These are phyloP conservation scores for Cryptus viduatorius DNA, from an alignment of 2,888 invertebrate genomes.

Conservation along the genomic window DNA sequence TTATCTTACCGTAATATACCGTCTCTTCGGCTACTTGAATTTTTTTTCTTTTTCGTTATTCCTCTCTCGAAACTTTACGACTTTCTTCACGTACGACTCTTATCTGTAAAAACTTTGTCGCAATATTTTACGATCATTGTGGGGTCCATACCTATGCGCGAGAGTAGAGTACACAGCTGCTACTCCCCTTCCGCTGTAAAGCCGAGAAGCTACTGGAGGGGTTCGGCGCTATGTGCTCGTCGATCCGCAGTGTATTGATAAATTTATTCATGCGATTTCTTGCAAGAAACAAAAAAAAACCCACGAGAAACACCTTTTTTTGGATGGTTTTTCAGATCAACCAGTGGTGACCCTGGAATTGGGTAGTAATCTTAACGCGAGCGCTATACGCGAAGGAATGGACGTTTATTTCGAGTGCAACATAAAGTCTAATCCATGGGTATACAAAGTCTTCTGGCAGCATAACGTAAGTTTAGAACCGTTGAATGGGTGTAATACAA, in stretches of 20 bases:
- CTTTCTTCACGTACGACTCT: slow-evolving; percentile 41
- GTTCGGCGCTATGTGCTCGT: background rate
- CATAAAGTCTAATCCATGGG: slow-evolving; percentile 95
- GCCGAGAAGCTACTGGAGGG: background rate
- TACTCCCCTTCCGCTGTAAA: background rate
- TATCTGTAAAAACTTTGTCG: slow-evolving; percentile 43
- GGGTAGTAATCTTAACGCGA: slow-evolving; percentile 92
- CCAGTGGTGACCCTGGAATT: slow-evolving; percentile 93
- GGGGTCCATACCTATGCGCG: background rate
- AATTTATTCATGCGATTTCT: slow-evolving; percentile 38
- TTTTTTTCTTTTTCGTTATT: slow-evolving; percentile 8
- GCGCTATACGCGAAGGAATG: slow-evolving; percentile 93
- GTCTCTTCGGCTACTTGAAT: background rate
- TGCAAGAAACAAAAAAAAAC: background rate
- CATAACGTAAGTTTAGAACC: slow-evolving; percentile 87
- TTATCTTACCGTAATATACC: background rate
- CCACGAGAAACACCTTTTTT: background rate
- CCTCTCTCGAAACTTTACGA: slow-evolving; percentile 20
- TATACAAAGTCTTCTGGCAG: slow-evolving; percentile 91
- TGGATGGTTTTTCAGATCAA: slow-evolving; percentile 87
- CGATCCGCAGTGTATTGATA: slow-evolving; percentile 35
- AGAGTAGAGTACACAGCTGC: slow-evolving; percentile 13
- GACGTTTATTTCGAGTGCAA: slow-evolving; percentile 97
- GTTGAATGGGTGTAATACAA: background rate
- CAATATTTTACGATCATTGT: slow-evolving; percentile 45